These are phyloP conservation scores for Caenorhabditis imperialis DNA, from an alignment of 2,888 invertebrate genomes.

Conservation along the genomic window DNA sequence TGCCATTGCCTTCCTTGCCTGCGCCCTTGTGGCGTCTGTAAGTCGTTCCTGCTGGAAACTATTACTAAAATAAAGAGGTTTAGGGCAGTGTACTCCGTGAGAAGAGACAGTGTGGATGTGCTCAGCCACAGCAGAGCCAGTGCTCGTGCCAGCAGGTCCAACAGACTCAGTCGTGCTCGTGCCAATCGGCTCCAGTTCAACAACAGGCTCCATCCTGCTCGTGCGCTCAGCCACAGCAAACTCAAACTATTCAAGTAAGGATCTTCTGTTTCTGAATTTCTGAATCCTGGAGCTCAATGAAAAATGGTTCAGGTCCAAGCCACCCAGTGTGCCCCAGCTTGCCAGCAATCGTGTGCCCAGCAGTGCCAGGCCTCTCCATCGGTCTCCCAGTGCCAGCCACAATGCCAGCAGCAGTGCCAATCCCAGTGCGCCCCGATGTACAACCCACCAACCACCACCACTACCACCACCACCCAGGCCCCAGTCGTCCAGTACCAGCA, in stretches of 20 bases:
- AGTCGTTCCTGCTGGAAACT: conserved; percentile 1
- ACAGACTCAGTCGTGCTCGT: conserved; percentile 57
- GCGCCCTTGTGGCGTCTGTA: conserved; percentile 44
- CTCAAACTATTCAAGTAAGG: conserved; percentile 42
- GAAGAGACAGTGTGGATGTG: conserved; percentile 66
- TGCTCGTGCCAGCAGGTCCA: conserved; percentile 54
- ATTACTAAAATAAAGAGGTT: conserved; percentile 3
- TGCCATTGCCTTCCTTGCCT: conserved; percentile 44
- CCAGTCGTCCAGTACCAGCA: conserved; percentile 15
- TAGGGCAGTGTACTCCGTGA: conserved; percentile 63
- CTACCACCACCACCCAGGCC: conserved; percentile 8
- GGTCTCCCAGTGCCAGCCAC: conserved; percentile 36
- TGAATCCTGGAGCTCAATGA: no score
- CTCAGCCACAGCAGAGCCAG: conserved; percentile 47
- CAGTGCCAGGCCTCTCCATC: conserved; percentile 8
- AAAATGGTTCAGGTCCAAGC: conserved; percentile 55
- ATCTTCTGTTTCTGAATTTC: background rate
- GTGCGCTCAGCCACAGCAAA: conserved; percentile 56
- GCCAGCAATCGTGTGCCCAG: background rate
- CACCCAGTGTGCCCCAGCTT: conserved; percentile 34
- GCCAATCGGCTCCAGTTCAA: conserved; percentile 60
- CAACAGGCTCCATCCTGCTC: conserved; percentile 50
- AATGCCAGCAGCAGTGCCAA: conserved; percentile 51
- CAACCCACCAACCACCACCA: conserved; percentile 21
- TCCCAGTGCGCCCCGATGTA: conserved; percentile 20